phyloP scores from a whole-genome alignment of 2,113 vertebrate species.

The Pseudois nayaur region DNA sequence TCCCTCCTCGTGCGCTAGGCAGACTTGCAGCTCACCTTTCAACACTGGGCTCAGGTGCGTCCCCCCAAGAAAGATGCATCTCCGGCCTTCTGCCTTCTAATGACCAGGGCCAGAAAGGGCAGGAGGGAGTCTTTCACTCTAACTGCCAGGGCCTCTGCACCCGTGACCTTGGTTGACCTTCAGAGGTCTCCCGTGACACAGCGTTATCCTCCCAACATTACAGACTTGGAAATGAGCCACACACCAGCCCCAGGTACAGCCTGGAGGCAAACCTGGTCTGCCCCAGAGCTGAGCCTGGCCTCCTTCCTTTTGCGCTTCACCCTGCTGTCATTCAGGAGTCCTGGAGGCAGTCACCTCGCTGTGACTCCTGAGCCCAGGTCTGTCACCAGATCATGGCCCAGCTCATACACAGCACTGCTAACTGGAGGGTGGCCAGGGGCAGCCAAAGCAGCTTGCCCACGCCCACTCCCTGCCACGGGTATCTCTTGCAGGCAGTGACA shows the following conservation, averaged over 20 bases:
- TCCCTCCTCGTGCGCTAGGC: rapidly evolving
- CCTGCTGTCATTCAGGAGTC: neutral
- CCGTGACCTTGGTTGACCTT: neutral
- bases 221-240: neutral
- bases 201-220: no score
- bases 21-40: neutral
- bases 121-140: rapidly evolving
- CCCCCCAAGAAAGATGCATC: neutral
- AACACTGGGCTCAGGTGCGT: neutral
- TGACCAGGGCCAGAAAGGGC: neutral
- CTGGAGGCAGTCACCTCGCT: neutral
- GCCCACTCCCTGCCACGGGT: neutral
- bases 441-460: neutral
- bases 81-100: rapidly evolving
- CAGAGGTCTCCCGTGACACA: neutral
- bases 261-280: neutral
- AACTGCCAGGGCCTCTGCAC: neutral
- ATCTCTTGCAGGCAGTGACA: neutral
- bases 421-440: neutral
- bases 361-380: neutral
- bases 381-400: rapidly evolving
- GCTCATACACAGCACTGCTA: rapidly evolving
- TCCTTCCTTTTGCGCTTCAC: rapidly evolving
- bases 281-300: neutral
- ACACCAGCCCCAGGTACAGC: neutral